phyloP scores from a whole-genome alignment of 2,113 vertebrate genomes.

The Hoplias malabaricus region DNA sequence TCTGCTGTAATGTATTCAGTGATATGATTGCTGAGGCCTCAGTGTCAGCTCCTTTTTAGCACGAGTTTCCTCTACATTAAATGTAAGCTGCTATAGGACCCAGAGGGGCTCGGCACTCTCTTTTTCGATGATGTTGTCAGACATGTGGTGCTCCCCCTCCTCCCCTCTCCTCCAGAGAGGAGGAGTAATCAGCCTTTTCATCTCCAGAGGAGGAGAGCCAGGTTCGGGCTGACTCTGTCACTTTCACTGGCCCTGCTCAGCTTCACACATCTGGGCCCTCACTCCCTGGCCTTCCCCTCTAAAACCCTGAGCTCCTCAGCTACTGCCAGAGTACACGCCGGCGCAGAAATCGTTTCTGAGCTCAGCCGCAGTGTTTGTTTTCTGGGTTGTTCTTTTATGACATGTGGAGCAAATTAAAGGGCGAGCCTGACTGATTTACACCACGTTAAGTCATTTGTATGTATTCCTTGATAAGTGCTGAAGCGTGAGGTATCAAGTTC shows the following conservation, averaged over 20 bases:
- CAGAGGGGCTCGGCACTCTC: constrained; percentile 72
- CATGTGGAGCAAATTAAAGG: constrained; percentile 86
- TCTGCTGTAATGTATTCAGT: constrained; percentile 53
- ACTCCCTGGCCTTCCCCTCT: not conserved
- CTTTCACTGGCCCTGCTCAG: constrained; percentile 51
- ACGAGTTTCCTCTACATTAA: constrained; percentile 63
- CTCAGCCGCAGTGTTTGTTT: constrained; percentile 48
- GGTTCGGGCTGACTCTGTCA: constrained; percentile 62
- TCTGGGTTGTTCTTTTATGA: constrained; percentile 63
- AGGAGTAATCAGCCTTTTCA: constrained; percentile 76
- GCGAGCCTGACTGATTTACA: constrained; percentile 85
- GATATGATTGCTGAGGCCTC: constrained; percentile 51
- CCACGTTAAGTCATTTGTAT: constrained; percentile 91
- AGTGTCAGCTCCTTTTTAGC: constrained; percentile 71
- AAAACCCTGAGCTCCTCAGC: not conserved
- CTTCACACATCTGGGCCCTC: constrained; percentile 9
- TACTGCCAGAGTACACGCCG: constrained; percentile 1
- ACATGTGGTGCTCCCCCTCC: constrained; percentile 69
- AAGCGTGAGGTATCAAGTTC: constrained; percentile 31
- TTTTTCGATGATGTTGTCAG: constrained; percentile 80
- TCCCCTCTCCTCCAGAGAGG: constrained; percentile 49
- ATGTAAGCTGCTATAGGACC: constrained; percentile 74
- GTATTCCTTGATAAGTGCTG: constrained; percentile 84
- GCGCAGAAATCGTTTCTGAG: not conserved
- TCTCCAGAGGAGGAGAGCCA: constrained; percentile 69